These are phyloP conservation scores for Aselliscus stoliczkanus DNA, from an alignment of 2,797 vertebrate genomes.

Conservation along the genomic window DNA sequence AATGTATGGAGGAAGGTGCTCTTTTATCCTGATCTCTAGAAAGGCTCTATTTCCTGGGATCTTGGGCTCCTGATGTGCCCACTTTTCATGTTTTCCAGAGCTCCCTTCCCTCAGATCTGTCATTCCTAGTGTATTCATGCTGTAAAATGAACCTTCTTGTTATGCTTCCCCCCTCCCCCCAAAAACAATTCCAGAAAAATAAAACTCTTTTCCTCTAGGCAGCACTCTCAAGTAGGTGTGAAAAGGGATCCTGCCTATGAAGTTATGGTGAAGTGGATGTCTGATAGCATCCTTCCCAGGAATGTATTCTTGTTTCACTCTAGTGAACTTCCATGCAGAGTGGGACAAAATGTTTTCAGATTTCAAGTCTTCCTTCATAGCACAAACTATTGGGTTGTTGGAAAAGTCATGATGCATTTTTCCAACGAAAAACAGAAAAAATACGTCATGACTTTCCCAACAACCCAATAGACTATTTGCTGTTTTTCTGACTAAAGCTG, in stretches of 20 bases:
- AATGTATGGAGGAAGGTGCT: not conserved
- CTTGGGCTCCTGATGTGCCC: not conserved
- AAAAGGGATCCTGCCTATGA: not conserved
- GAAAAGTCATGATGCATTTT: too few relatives aligned
- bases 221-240: not conserved
- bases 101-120: not conserved
- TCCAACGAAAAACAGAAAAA: too few relatives aligned
- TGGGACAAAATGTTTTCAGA: not conserved
- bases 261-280: not conserved
- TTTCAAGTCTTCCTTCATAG: slow-evolving; percentile 20
- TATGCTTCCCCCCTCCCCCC: not conserved
- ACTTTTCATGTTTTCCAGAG: not conserved
- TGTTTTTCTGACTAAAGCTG: not conserved
- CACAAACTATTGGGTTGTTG: too few relatives aligned
- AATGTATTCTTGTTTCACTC: slow-evolving; percentile 25
- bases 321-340: not conserved
- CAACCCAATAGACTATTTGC: not conserved
- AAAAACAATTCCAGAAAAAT: not conserved
- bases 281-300: not conserved
- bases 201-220: not conserved
- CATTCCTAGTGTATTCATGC: not conserved
- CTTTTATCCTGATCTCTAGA: not conserved
- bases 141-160: not conserved
- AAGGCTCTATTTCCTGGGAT: not conserved
- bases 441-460: too few relatives aligned